Conservation (phyloP, 2,888 invertebrate species). For the Poecilobothrus nobilitatus region DNA sequence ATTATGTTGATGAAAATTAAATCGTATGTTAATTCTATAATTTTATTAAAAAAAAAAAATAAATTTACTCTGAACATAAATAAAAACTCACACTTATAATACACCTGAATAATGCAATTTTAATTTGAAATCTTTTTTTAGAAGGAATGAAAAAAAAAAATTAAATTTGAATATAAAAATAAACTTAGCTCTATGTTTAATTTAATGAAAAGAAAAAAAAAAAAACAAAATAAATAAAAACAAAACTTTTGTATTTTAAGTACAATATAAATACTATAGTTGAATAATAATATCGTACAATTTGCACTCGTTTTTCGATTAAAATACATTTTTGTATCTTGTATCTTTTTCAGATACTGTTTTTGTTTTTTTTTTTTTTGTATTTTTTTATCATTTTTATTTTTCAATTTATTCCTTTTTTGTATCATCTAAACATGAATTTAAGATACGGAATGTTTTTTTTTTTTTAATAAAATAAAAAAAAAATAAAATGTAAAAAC, state of each 20-base stretch:
- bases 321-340: neutral
- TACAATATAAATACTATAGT: neutral
- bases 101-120: too few species aligned
- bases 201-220: conserved; percentile 12
- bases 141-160: too few species aligned
- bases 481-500: neutral
- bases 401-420: neutral
- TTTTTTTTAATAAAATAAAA: too few species aligned
- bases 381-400: neutral
- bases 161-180: too few species aligned
- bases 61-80: too few species aligned
- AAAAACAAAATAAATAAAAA: too few species aligned
- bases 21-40: too few species aligned
- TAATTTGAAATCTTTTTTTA: too few species aligned
- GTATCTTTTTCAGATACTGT: neutral
- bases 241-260: conserved; percentile 10
- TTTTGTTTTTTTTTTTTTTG: too few species aligned
- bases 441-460: neutral
- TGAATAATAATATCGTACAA: conserved; percentile 13
- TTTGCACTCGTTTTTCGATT: conserved; percentile 14
- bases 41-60: too few species aligned
- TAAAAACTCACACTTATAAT: too few species aligned
- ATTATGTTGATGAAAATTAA: too few species aligned
- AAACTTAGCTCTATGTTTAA: neutral
- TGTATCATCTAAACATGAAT: neutral